A percentile compares a stretch with the other conserved stretches of the same genome.
phyloP scores from a whole-genome alignment of 2,113 vertebrate genomes.

The Eubucco bourcierii region DNA sequence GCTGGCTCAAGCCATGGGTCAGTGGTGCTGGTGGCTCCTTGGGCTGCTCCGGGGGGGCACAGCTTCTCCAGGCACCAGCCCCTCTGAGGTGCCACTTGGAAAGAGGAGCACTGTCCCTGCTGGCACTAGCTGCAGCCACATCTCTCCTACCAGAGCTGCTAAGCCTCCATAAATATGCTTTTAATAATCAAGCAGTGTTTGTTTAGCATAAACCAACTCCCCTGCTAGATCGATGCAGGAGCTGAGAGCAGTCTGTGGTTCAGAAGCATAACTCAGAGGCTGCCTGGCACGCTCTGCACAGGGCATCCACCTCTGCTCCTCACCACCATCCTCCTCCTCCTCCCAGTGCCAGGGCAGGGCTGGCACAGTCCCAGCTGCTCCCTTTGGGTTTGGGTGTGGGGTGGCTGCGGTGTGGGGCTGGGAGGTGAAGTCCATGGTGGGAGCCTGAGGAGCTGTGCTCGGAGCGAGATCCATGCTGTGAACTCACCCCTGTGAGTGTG shows the following conservation, averaged over 20 bases:
- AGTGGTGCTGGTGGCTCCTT: background rate
- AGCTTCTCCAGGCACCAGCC: background rate
- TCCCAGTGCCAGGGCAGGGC: background rate
- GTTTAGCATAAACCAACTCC: conserved; percentile 58
- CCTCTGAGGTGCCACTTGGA: background rate
- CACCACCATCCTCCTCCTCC: background rate
- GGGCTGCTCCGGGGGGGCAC: background rate
- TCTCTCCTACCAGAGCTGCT: background rate
- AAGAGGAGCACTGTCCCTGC: fast-evolving
- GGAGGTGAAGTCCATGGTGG: background rate
- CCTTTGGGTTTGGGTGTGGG: fast-evolving
- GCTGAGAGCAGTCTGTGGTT: background rate
- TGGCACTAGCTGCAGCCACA: background rate
- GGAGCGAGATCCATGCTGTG: fast-evolving
- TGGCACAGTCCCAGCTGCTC: fast-evolving
- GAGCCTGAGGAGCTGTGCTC: background rate
- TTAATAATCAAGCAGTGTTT: conserved; percentile 62
- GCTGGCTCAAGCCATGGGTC: fast-evolving
- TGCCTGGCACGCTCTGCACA: fast-evolving
- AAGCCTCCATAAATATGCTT: conserved; percentile 39
- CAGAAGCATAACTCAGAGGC: conserved; percentile 7
- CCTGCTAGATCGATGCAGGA: background rate
- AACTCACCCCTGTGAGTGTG: background rate
- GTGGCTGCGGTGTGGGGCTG: background rate
- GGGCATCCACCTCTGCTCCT: background rate